phyloP scores from a whole-genome alignment of 1,140 invertebrate genomes.

The Holotrichia oblita region DNA sequence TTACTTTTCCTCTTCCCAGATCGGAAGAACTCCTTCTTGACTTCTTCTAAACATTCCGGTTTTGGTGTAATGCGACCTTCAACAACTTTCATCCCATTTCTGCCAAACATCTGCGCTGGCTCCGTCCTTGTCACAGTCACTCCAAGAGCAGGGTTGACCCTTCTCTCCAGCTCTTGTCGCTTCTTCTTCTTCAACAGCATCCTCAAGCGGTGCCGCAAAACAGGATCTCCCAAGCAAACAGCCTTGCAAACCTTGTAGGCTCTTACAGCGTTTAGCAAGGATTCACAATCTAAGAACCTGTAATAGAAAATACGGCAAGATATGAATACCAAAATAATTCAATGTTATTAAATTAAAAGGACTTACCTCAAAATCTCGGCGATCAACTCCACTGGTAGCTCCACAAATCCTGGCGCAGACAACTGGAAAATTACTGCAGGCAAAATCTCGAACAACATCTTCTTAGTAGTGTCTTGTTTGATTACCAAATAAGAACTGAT shows the following conservation, averaged over 20 bases:
- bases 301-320: background rate
- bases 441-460: conserved; percentile 10
- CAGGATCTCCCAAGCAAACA: background rate
- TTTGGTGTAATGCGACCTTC: too few species aligned
- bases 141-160: too few species aligned
- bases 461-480: background rate
- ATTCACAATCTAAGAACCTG: background rate
- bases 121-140: too few species aligned
- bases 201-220: background rate
- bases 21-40: too few species aligned
- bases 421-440: background rate
- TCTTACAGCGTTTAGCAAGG: too few species aligned
- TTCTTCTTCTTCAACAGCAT: too few species aligned
- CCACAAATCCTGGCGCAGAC: background rate
- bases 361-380: background rate
- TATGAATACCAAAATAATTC: background rate
- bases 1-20: too few species aligned
- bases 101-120: too few species aligned
- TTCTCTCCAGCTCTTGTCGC: too few species aligned
- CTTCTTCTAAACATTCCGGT: too few species aligned
- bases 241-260: background rate
- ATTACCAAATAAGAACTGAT: background rate
- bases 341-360: too few species aligned
- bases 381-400: background rate
- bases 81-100: too few species aligned